Conservation (phyloP, 2,888 invertebrate species). For the Cryptocephalus primarius region DNA sequence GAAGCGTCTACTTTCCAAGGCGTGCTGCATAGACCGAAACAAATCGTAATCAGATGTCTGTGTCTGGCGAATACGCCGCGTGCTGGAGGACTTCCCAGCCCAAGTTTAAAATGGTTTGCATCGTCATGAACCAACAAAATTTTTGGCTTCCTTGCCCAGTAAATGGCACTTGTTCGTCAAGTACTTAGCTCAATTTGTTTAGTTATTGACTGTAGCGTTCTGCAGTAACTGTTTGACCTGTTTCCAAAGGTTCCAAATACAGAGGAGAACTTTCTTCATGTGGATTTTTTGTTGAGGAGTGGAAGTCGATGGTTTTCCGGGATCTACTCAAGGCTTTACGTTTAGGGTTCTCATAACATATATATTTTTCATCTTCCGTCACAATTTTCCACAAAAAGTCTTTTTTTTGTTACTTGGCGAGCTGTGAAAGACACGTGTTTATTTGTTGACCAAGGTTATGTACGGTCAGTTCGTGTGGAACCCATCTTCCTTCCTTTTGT, state of each 20-base stretch:
- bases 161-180: too few relatives aligned
- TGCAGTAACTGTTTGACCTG: background rate
- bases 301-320: conserved; percentile 11
- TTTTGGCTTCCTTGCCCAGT: too few relatives aligned
- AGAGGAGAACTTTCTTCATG: conserved; percentile 9
- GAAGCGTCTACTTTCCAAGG: too few relatives aligned
- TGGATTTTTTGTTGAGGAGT: conserved; percentile 10
- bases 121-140: too few relatives aligned
- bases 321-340: conserved; percentile 4
- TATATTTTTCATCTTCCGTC: conserved; percentile 5
- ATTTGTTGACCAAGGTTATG: too few relatives aligned
- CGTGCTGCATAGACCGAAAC: too few relatives aligned
- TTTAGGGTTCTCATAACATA: conserved; percentile 4
- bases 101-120: too few relatives aligned
- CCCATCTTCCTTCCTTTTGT: background rate
- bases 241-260: conserved; percentile 4
- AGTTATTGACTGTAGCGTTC: conserved; percentile 3
- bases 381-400: conserved; percentile 3
- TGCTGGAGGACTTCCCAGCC: too few relatives aligned
- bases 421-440: conserved; percentile 3
- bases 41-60: too few relatives aligned
- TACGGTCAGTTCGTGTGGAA: background rate
- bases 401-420: conserved; percentile 3
- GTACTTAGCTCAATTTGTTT: background rate
- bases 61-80: too few relatives aligned